phyloP scores from a whole-genome alignment of 2,888 invertebrate genomes.

The Polyommatus iphigenia region DNA sequence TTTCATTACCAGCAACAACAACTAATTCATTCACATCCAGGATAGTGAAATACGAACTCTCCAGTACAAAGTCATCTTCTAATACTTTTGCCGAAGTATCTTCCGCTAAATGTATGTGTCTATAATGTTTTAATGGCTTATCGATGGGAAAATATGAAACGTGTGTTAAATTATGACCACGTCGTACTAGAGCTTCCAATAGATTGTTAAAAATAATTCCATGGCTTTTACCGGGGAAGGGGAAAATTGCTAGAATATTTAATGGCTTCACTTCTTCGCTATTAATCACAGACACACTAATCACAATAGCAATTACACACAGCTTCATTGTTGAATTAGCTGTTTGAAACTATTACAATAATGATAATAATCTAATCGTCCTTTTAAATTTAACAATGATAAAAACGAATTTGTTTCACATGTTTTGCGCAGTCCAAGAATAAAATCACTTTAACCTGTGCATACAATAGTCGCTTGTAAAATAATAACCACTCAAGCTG shows the following conservation, averaged over 20 bases:
- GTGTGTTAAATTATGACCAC: slow-evolving; percentile 84
- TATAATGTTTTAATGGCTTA: slow-evolving; percentile 73
- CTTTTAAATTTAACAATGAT: neutral
- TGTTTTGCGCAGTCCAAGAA: neutral
- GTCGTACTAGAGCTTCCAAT: slow-evolving; percentile 77
- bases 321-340: neutral
- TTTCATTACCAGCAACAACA: neutral
- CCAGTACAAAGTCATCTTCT: neutral
- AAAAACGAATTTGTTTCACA: neutral
- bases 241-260: slow-evolving; percentile 83
- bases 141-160: slow-evolving; percentile 82
- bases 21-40: neutral
- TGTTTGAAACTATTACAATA: neutral
- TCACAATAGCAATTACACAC: neutral
- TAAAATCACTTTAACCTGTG: slow-evolving; percentile 1
- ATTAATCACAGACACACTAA: neutral
- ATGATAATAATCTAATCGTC: neutral
- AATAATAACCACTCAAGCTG: neutral
- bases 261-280: slow-evolving; percentile 44
- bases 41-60: neutral
- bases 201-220: slow-evolving; percentile 82
- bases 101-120: slow-evolving; percentile 76
- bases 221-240: slow-evolving; percentile 85
- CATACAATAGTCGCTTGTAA: neutral
- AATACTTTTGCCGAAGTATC: neutral